Conservation (phyloP, 1,140 invertebrate species). For the Cylas formicarius region DNA sequence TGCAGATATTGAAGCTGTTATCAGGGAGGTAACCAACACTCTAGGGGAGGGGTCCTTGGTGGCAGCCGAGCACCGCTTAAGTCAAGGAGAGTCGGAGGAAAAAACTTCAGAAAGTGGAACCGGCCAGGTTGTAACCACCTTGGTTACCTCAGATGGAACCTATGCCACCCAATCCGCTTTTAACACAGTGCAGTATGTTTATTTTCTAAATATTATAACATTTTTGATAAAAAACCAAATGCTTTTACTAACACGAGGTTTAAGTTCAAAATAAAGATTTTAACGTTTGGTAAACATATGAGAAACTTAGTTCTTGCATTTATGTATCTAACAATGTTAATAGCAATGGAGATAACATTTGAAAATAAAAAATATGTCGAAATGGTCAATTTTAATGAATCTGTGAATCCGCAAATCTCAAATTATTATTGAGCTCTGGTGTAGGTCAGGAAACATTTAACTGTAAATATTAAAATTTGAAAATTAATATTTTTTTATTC, state of each 20-base stretch:
- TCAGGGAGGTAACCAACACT: conserved; percentile 62
- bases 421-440: no score
- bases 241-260: background rate
- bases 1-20: conserved; percentile 72
- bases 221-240: background rate
- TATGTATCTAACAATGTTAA: no score
- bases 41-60: conserved; percentile 86
- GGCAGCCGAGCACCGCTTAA: conserved; percentile 75
- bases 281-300: background rate
- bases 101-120: conserved; percentile 37
- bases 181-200: conserved; percentile 62
- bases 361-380: no score
- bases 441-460: no score
- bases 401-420: no score
- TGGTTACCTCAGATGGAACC: conserved; percentile 97
- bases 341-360: no score
- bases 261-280: background rate
- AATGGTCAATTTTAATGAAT: no score
- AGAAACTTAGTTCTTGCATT: no score
- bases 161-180: conserved; percentile 98
- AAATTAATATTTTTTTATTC: no score
- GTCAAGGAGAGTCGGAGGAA: conserved; percentile 58
- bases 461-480: no score
- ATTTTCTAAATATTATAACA: background rate
- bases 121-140: conserved; percentile 40